These are phyloP conservation scores for Aporrectodea caliginosa DNA, from an alignment of 1,140 invertebrate species.

Conservation along the genomic window DNA sequence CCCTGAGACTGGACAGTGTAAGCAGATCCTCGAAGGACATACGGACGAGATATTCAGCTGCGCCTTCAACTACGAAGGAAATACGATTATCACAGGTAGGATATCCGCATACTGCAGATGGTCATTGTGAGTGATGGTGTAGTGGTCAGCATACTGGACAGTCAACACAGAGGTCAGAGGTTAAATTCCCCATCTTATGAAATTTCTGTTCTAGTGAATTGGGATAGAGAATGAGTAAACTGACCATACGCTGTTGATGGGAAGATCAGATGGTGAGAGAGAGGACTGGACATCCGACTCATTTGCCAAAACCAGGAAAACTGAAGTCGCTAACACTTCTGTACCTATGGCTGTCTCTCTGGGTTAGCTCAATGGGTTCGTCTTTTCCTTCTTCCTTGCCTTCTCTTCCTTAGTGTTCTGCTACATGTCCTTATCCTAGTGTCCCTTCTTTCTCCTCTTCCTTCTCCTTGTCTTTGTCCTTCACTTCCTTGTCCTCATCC, in stretches of 20 bases:
- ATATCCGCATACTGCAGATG: background rate
- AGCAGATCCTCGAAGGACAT: conserved; percentile 66
- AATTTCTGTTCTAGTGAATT: no score
- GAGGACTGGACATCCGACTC: background rate
- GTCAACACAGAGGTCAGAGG: no score
- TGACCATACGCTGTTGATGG: background rate
- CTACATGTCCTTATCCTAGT: no score
- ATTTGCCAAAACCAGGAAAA: no score
- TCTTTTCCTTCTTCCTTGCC: no score
- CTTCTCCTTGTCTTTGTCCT: background rate
- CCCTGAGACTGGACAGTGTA: conserved; percentile 64
- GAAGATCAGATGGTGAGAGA: background rate
- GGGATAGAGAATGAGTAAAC: no score
- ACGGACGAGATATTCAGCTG: conserved; percentile 75
- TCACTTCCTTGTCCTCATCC: background rate
- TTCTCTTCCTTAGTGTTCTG: background rate
- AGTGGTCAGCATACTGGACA: background rate
- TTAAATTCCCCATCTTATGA: no score
- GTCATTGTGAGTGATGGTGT: background rate
- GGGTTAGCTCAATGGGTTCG: no score
- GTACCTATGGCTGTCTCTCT: no score
- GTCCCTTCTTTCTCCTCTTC: background rate
- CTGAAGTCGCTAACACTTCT: no score
- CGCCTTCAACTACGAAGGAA: conserved; percentile 72
- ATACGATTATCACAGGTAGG: conserved; percentile 68